Base-by-base conservation (phyloP, 2,888 invertebrate species). In the Lymantria monacha region DNA sequence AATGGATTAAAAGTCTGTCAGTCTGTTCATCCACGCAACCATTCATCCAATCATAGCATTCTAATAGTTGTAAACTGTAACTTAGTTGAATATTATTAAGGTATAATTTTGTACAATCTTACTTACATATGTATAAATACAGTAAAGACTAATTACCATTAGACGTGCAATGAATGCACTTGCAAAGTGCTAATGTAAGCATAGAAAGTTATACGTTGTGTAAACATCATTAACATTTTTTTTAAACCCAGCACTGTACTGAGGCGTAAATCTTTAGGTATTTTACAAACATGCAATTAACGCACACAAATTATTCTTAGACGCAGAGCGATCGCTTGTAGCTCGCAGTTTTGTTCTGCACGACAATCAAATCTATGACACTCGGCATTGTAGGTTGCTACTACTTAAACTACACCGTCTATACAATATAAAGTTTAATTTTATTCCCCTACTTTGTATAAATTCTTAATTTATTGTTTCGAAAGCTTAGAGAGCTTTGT, bases 401-500 rank as follows among this genome's bases (percentile, higher is more conserved):
- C 22, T 22, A 22, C 5, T 22, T 22, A 22, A 22, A 22, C 22
- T 5, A 22, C 22, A 3, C 2, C 22, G 22, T 3, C 22, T 30
- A 37, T 30, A 14, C 44, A 15, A 44, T 53, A 43, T 55, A 48
- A 33, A 8, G 41, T 42, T 3, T 43, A 43, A 44, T 44, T 54
- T 12, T 11, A 15, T 52, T 12, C 8, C 49, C 40, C 46, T 41
- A 48, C 40, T 50, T 41, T 9, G 37, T 33, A 11, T 31, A 30
- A 36, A 8, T 47, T 47, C 9, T 30, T 55, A 40, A 50, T 49
- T 61, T 46, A 13, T 51, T 37, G 55, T 51, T 52, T 42, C 55
- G 38, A 13, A 10, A 30, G 48, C 37, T 55, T 47, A 45, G 33
- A 38, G 45, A 40, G 38, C 45, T 44, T 51, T 45, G 40, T 15